A percentile compares a stretch with the other conserved stretches of the same genome.
Conservation (phyloP, 2,888 invertebrate genomes). For the Pimpla rufipes region DNA sequence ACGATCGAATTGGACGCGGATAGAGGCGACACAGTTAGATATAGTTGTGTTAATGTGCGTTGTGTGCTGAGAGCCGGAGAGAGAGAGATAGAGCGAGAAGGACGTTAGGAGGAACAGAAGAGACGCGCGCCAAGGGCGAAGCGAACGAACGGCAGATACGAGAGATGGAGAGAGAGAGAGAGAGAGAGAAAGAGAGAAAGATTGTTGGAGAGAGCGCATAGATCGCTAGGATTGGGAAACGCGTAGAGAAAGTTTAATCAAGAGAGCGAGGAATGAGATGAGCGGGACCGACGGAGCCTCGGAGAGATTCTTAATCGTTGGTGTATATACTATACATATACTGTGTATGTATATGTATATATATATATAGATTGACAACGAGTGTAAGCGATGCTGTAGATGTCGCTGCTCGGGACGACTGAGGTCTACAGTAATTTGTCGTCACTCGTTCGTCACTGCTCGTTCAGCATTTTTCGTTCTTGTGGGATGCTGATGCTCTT, state of each 20-base stretch:
- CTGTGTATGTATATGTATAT: background rate
- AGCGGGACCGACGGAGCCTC: background rate
- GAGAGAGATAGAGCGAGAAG: background rate
- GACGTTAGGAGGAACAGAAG: background rate
- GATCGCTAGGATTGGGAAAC: conserved; percentile 57
- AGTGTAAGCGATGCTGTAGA: conserved; percentile 54
- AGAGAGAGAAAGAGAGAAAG: conserved; percentile 37
- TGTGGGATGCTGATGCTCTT: no score
- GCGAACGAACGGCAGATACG: conserved; percentile 37
- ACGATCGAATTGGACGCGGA: conserved; percentile 38
- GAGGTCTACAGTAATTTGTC: conserved; percentile 46
- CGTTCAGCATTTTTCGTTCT: conserved; percentile 32
- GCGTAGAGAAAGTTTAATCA: conserved; percentile 61
- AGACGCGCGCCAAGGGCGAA: background rate
- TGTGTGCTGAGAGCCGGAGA: conserved; percentile 5
- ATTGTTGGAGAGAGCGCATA: conserved; percentile 46
- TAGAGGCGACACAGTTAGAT: conserved; percentile 44
- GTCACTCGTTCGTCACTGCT: conserved; percentile 53
- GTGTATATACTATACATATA: conserved; percentile 3
- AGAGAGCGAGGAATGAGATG: conserved; percentile 32
- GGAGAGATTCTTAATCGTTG: conserved; percentile 36
- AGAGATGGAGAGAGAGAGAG: conserved; percentile 44
- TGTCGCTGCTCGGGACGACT: conserved; percentile 36
- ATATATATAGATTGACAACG: conserved; percentile 22
- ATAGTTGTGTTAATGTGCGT: conserved; percentile 55